Evolutionary conservation across 2,113 vertebrate genomes (phyloP), one percentile per base, ranked within the genome.

Genomic region (Sclerurus mexicanus): DNA sequence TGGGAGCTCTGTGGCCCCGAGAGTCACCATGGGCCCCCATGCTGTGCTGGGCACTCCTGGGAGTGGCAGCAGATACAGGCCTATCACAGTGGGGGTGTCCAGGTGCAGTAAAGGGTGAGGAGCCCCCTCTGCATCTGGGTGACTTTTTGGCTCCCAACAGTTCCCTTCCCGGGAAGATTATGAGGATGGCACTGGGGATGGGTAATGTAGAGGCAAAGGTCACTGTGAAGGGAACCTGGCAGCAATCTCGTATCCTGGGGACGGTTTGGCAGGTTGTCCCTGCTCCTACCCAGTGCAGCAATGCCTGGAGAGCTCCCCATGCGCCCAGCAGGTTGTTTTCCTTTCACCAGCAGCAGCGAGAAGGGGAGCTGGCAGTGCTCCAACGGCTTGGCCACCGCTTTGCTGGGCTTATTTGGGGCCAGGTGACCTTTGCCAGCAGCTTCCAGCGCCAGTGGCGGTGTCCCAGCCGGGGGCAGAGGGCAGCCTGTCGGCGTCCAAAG

Each of bases 361-460:
- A 46, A 50, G 42, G 30, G 62, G 35, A 85, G 35, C 93, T 75
- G 79, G 79, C 85, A 49, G 46, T 0, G 0, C 16, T 80, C 83
- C 21, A 8, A 3, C 1, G 9, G 13, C 63, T 66, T 50, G 50
- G 63, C 74, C 9, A 12, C 74, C 8, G 12, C 50, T 69, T 75
- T 7, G 9, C 68, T 0, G 1, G 68, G 74, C 56, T 60, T 8
- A 9, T 37, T 13, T 27, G 31, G 31, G 47, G 23, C 56, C 8
- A 14, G 27, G 16, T 72, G 75, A 63, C 66, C 49, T 79, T 72
- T 56, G n/a, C 58, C 2, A 30, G 30, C 49, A 63, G 39, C 66
- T 30, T 63, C 39, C 30, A 40, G 56, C n/a, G 28, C 33, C 64
- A 0, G 6, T 1, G 6, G 37, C 3, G 0, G 12, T 52, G 39